Evolutionary conservation across 2,888 invertebrate species (phyloP), one percentile per base, ranked within the genome.

Genomic region (Drosophila setosimentum): DNA sequence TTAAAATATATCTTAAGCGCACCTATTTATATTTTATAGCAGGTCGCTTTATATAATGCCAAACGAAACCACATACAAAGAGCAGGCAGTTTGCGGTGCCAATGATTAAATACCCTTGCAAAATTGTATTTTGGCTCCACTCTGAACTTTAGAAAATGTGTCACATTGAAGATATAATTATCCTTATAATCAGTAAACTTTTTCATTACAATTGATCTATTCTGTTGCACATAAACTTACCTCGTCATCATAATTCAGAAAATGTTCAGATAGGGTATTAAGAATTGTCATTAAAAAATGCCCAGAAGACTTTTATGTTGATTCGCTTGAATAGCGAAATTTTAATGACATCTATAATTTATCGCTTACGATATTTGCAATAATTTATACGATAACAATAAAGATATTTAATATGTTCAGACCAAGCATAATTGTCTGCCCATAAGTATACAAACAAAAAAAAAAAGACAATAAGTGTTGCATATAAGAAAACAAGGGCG

Each of bases 11-110:
- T 79, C 70, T 75, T 66, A 65, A 65, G 59, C 61, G 37, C 70
- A 61, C 61, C 64, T 72, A 64, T 73, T 85, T 82, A 80, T 82
- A 75, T 73, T 83, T 86, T 80, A 83, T 83, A 50, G 59, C 68
- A 51, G 55, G 24, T 58, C 48, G 50, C 71, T 55, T 67, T 73
- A 79, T 68, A 53, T 24, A 42, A 11, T 3, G 30, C 45, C 27
- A 50, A 27, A 13, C 32, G 58, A 32, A 42, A 29, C 37, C 8
- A 8, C 8, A 21, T 51, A 53, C 35, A 58, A 54, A 18, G 3
- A 55, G 3, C 24, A 24, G 6, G 21, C 6, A 6, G 42, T 1
- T 27, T 40, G 27, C 24, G 2, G 0, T 1, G 16, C 11, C 49
- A 40, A 40, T 32, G 4, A 1, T 21, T 8, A 11, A 37, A 76